Conservation (phyloP, 2,797 vertebrate genomes). For the Enteromius trimaculatus region DNA sequence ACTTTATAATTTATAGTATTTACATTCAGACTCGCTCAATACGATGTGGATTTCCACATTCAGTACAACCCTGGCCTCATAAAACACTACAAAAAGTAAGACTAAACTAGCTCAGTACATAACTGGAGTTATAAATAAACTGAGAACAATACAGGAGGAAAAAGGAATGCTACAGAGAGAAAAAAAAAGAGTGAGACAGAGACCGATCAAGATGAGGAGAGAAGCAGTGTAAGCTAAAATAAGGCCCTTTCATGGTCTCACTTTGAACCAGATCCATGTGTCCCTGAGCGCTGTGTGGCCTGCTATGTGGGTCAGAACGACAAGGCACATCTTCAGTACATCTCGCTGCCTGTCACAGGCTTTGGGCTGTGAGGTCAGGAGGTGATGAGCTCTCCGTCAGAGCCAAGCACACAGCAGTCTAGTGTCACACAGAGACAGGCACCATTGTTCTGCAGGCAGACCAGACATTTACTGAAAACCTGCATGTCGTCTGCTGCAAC, state of each 20-base stretch:
- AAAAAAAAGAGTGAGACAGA: background rate
- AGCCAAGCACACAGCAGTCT: constrained; percentile 53
- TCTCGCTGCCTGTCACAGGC: constrained; percentile 22
- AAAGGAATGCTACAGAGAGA: constrained; percentile 13
- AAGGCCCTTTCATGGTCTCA: constrained; percentile 44
- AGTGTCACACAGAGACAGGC: constrained; percentile 58
- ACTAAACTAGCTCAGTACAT: constrained; percentile 24
- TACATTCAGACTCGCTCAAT: background rate
- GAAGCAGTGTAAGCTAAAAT: constrained; percentile 26
- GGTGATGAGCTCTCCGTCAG: constrained; percentile 55
- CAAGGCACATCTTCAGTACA: constrained; percentile 55
- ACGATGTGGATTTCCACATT: background rate
- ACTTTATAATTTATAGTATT: background rate
- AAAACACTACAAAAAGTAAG: constrained; percentile 36
- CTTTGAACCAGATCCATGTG: constrained; percentile 43
- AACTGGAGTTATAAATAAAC: constrained; percentile 51
- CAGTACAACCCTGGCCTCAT: constrained; percentile 17
- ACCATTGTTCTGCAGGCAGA: constrained; percentile 54
- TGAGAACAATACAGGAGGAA: constrained; percentile 46
- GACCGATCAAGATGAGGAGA: constrained; percentile 1
- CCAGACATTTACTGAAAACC: constrained; percentile 47
- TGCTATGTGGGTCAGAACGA: constrained; percentile 49
- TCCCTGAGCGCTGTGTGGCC: constrained; percentile 29
- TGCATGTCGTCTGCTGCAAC: constrained; percentile 26
- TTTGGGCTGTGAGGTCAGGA: constrained; percentile 53